Conservation (phyloP, 2,113 vertebrate genomes). For the Barnardius zonarius region DNA sequence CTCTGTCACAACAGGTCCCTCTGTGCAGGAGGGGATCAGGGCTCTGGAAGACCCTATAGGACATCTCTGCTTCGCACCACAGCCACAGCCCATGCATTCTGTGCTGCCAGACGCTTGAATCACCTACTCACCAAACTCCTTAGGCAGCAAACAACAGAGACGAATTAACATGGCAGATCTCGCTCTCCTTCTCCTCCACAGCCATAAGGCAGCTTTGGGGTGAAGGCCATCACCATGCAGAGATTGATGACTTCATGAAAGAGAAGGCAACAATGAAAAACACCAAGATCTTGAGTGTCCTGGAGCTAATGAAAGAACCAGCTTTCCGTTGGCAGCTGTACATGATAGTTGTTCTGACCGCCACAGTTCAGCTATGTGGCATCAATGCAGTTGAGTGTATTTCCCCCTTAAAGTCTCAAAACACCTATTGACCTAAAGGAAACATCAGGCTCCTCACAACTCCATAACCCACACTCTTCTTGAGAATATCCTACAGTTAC, state of each 20-base stretch:
- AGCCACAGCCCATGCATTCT: background rate
- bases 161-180: conserved; percentile 4
- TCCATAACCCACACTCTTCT: background rate
- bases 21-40: background rate
- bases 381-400: conserved; percentile 79
- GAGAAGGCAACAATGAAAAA: conserved; percentile 73
- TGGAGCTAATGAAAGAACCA: conserved; percentile 76
- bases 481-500: background rate
- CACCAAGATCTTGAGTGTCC: conserved; percentile 67
- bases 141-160: background rate
- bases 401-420: background rate
- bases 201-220: conserved; percentile 83
- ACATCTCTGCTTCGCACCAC: background rate
- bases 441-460: background rate
- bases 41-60: background rate
- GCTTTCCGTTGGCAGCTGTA: conserved; percentile 81
- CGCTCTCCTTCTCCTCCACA: conserved; percentile 50
- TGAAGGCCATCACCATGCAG: conserved; percentile 69
- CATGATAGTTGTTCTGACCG: conserved; percentile 59
- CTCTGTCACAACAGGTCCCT: background rate
- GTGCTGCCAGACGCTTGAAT: background rate
- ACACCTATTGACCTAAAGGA: background rate
- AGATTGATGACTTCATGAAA: conserved; percentile 81
- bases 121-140: background rate
- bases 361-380: conserved; percentile 80